Evolutionary conservation across 2,797 vertebrate genomes (phyloP), one percentile per base, ranked within the genome.

Genomic region (Scarus forsteni): DNA sequence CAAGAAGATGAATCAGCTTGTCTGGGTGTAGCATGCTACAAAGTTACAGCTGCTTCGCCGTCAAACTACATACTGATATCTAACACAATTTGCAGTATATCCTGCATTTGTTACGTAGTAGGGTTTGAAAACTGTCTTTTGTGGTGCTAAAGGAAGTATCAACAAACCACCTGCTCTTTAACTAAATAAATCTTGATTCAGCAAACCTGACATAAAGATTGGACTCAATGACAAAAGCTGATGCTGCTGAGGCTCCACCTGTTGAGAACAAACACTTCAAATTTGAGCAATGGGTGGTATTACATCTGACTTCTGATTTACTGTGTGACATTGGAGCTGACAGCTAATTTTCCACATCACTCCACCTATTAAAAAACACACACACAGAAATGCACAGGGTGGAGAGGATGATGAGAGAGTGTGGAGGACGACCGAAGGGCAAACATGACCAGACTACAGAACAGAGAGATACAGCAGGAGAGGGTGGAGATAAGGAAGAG

Each of bases 261-360:
- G 42, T 18, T 11, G 15, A 40, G 14, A 57, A 60, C 56, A 55
- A 60, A 50, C 2, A 15, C 39, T 53, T 35, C 14, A 45, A 27
- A 53, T 38, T 43, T 8, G 6, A 56, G 35, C 18, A 10, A 10
- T 6, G 13, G 39, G 18, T 0, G 12, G 38, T 53, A 60, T 62
- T 59, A 62, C 65, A 75, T 60, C 49, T 34, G 42, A 70, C 6
- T 1, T 40, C 40, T 68, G 44, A 75, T 43, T 74, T 42, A 71
- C 58, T 36, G 56, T 46, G 60, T 48, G 72, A 70, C 77, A 85
- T 74, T 73, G 45, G 45, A 49, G 19, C 61, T 64, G 79, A 79
- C 71, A 73, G 64, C 56, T 61, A 46, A 84, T 82, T 89, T 82
- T 75, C 65, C 70, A 73, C 75, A 78, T 65, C 66, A 69, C 45